Evolutionary conservation across 2,888 invertebrate genomes (phyloP).

Genomic region (Ptilodon capucinus): DNA sequence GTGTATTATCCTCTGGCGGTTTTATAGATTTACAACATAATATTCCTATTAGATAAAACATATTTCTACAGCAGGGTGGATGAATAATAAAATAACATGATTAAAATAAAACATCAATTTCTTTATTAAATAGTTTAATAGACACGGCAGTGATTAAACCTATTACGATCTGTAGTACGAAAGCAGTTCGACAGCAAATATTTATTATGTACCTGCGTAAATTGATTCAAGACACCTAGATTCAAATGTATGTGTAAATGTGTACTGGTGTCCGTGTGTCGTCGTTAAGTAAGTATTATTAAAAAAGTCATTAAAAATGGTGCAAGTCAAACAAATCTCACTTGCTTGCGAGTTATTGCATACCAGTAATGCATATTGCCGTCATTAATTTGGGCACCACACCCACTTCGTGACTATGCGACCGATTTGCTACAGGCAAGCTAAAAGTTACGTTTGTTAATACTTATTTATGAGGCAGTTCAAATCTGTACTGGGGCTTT

Average conservation of each 20-base stretch:
- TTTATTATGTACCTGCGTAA: not conserved
- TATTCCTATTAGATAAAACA: not conserved
- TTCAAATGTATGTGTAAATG: no score
- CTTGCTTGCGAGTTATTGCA: not conserved
- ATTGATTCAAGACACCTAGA: not conserved
- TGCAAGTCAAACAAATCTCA: not conserved
- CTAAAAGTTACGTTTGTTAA: slow-evolving; percentile 1
- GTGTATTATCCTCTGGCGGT: not conserved
- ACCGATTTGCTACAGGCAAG: slow-evolving; percentile 5
- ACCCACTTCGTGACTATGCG: not conserved
- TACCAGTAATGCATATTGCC: not conserved
- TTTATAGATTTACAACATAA: not conserved
- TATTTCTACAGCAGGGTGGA: not conserved
- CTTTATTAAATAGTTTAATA: not conserved
- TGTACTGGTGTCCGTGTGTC: no score
- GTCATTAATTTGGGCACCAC: not conserved
- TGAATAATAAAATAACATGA: not conserved
- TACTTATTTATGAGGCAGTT: slow-evolving; percentile 65
- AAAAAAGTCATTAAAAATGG: not conserved
- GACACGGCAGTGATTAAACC: not conserved
- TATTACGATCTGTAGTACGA: no score
- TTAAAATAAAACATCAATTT: not conserved
- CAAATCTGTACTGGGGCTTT: slow-evolving; percentile 69
- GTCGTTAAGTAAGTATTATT: not conserved
- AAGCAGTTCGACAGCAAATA: no score